Percentiles rank a stretch among this genome's conserved stretches.
These are phyloP conservation scores for Ashinkailepas kermadecensis DNA, from an alignment of 2,888 invertebrate genomes.

Conservation along the genomic window DNA sequence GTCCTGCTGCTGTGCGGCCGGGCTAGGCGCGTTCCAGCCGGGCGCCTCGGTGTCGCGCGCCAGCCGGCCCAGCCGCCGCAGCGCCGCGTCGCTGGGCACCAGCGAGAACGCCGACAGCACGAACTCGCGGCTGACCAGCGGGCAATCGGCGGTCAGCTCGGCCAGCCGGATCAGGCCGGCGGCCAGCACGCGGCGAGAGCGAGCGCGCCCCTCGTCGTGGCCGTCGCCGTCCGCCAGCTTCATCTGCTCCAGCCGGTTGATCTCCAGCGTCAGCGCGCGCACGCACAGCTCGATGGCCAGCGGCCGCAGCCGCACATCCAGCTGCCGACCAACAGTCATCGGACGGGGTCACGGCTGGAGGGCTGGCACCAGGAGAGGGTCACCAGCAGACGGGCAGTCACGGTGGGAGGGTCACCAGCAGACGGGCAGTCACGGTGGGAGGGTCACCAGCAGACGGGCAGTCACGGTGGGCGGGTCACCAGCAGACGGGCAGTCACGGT, in stretches of 20 bases:
- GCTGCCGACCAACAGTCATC: conserved; percentile 30
- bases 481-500: too few species aligned
- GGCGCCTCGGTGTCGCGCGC: conserved; percentile 41
- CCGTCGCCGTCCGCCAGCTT: conserved; percentile 49
- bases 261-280: conserved; percentile 63
- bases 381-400: too few species aligned
- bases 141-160: conserved; percentile 51
- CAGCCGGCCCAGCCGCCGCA: conserved; percentile 51
- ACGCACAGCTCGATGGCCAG: conserved; percentile 65
- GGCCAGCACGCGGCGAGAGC: conserved; percentile 48
- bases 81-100: conserved; percentile 56
- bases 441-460: too few species aligned
- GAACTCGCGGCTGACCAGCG: conserved; percentile 60
- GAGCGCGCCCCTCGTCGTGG: not conserved
- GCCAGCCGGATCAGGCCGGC: conserved; percentile 58
- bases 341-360: too few species aligned
- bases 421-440: too few species aligned
- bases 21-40: not conserved
- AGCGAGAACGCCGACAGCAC: conserved; percentile 66
- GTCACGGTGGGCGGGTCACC: too few species aligned
- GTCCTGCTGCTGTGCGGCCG: too few species aligned
- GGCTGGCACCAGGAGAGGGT: too few species aligned
- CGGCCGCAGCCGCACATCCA: conserved; percentile 47
- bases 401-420: too few species aligned
- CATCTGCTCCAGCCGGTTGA: conserved; percentile 63